Base-by-base conservation (phyloP, 92 coral and sea anemone species). In the Palythoa caribaeorum region DNA sequence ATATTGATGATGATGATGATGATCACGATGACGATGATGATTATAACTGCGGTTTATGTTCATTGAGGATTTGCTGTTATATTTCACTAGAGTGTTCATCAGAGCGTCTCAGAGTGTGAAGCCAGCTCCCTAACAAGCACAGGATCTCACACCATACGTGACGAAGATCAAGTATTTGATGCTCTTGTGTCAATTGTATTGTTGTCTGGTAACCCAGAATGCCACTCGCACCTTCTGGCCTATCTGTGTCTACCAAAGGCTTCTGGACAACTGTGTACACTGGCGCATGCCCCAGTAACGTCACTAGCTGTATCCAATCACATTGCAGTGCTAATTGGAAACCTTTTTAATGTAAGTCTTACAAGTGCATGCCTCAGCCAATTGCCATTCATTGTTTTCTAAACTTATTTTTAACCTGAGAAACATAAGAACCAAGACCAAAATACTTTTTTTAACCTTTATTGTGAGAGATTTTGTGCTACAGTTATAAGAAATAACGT, bases 161-260 rank as follows among this genome's bases (percentile, higher is more conserved):
- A 95, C 7, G 97, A 95, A 6, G 98, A 95, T 50, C 92, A 93
- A 0, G 92, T 94, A 9, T 92, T 95, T 13, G 94, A 94, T 9
- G 95, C 99, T n/a, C 96, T 97, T 16, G 90, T 90, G 48, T 96
- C 99, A 60, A 92, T 97, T 21, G 99, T 97, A 14, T 88, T 92
- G n/a, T 86, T 97, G 15, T 97, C 98, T 51, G 98, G 98, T 37
- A 97, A 97, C 84, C 99, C 99, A 1, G 99, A 97, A 76, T 97
- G 99, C 54, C 99, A 97, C 63, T 92, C 96, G 0, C 92, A 96
- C 17, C 89, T 97, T 9, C 84, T 97, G 84, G 98, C 99, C 0
- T 95, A 97, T 70, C 93, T 97, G 16, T 97, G 99, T 78, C 94
- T 97, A 8, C 99, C 99, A 13, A 95, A 92, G 79, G 97, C 99